These are phyloP conservation scores for Cheilinus undulatus DNA, from an alignment of 2,113 vertebrate genomes.

Conservation along the genomic window DNA sequence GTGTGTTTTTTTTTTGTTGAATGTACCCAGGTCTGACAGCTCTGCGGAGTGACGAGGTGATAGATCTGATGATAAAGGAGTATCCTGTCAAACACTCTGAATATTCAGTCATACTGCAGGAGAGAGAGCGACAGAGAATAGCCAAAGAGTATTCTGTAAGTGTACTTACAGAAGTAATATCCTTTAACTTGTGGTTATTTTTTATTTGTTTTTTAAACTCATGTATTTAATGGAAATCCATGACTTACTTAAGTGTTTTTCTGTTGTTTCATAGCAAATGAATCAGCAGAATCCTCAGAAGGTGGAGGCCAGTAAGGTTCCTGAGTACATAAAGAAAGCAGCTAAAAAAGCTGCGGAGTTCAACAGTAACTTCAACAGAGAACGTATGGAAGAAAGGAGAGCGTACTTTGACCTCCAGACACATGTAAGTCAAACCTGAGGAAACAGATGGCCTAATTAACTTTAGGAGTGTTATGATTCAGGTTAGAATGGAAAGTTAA, in stretches of 20 bases:
- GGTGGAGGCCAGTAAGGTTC: conserved; percentile 98
- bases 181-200: neutral
- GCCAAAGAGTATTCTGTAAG: conserved; percentile 98
- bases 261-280: conserved; percentile 89
- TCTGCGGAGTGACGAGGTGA: conserved; percentile 97
- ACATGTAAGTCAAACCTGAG: conserved; percentile 85
- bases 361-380: conserved; percentile 96
- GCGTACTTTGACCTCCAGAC: conserved; percentile 99
- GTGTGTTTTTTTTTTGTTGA: too few relatives aligned
- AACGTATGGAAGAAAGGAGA: conserved; percentile 97
- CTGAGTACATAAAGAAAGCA: conserved; percentile 98
- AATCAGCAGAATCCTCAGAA: conserved; percentile 97
- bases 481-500: too few relatives aligned
- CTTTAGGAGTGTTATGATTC: too few relatives aligned
- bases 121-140: conserved; percentile 95
- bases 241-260: neutral
- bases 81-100: conserved; percentile 96
- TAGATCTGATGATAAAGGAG: conserved; percentile 99
- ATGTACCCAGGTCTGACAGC: conserved; percentile 91
- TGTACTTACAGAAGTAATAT: conserved; percentile 39
- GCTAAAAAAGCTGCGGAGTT: conserved; percentile 98
- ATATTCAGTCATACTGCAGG: conserved; percentile 97
- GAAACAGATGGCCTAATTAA: neutral
- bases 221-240: neutral
- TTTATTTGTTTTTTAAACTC: neutral